Conservation (phyloP, 2,113 vertebrate genomes). For the Zingel zingel region DNA sequence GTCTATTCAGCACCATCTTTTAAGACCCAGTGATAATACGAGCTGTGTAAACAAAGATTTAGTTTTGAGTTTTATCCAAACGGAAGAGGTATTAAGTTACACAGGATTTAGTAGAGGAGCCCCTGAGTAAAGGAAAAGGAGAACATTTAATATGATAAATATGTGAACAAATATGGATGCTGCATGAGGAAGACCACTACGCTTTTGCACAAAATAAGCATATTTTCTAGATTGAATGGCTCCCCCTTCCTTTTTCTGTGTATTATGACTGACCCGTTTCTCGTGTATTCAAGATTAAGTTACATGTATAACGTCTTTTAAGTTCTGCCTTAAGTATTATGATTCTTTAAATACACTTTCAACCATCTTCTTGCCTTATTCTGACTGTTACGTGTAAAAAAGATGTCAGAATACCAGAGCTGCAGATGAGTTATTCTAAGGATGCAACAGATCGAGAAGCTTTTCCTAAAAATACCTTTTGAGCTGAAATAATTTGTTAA, state of each 20-base stretch:
- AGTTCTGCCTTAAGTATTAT: not conserved
- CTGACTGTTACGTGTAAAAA: not conserved
- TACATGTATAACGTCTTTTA: not conserved
- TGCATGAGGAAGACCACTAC: not conserved
- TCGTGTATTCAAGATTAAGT: not conserved
- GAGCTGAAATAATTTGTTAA: not conserved
- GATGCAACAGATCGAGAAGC: not conserved
- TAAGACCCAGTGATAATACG: constrained; percentile 17
- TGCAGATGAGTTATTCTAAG: not conserved
- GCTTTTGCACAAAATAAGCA: too few species aligned
- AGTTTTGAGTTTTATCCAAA: not conserved
- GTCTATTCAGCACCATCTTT: not conserved
- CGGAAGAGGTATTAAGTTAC: not conserved
- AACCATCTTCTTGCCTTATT: not conserved
- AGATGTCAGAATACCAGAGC: not conserved
- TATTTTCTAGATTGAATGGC: not conserved
- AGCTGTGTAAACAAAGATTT: constrained; percentile 29
- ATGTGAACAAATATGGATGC: not conserved
- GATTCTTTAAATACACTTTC: not conserved
- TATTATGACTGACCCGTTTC: not conserved
- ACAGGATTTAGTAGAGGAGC: not conserved
- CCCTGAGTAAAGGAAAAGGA: not conserved
- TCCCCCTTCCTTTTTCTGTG: not conserved
- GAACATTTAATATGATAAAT: not conserved
- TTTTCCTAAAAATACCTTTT: not conserved